Evolutionary conservation across 2,113 vertebrate species (phyloP).

Genomic region (Sterrhoptilus dennistouni): DNA sequence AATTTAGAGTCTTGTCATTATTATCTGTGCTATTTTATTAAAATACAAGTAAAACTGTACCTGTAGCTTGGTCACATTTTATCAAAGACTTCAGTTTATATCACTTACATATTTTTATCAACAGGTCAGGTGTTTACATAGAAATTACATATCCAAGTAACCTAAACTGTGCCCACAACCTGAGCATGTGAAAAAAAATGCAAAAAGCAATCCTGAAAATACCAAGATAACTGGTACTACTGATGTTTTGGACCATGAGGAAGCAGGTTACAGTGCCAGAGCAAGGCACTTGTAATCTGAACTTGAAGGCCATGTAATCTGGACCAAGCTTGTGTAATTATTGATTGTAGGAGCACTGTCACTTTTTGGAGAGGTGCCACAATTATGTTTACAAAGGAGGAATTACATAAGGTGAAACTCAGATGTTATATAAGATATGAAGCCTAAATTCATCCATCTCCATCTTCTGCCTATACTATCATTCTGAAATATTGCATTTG

Average conservation of each 20-base stretch:
- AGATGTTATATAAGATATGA: neutral
- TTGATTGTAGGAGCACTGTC: neutral
- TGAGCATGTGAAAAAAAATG: neutral
- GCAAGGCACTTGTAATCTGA: neutral
- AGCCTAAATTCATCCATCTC: neutral
- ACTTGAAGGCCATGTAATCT: no score
- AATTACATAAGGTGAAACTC: neutral
- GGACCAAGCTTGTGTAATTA: neutral
- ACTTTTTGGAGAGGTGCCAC: neutral
- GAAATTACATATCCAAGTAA: neutral
- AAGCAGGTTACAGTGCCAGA: neutral
- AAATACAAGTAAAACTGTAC: neutral
- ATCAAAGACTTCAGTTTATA: neutral
- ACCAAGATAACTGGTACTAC: neutral
- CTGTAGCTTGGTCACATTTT: neutral
- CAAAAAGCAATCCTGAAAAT: neutral
- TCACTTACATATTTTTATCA: neutral
- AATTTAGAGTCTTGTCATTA: neutral
- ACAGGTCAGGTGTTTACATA: neutral
- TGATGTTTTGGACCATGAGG: neutral
- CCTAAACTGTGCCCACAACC: neutral
- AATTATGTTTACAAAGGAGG: neutral
- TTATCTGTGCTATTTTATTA: neutral
- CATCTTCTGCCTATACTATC: neutral
- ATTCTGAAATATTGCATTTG: neutral